phyloP scores from a whole-genome alignment of 2,113 vertebrate genomes.

The Artemisiospiza belli region DNA sequence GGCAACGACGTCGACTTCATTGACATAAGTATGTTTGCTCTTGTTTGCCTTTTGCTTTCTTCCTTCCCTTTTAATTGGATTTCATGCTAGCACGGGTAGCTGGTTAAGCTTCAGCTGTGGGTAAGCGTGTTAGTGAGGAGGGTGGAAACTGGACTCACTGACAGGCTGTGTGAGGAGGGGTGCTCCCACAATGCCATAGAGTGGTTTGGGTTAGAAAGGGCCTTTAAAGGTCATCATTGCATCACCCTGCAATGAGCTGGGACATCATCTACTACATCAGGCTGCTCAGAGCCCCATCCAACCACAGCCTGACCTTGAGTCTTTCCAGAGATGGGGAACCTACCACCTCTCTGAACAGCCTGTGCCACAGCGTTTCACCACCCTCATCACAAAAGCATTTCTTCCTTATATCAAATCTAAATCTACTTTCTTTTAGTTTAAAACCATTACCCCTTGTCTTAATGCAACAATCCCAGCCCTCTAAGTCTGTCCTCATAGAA shows the following conservation, averaged over 20 bases:
- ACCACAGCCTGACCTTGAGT: neutral
- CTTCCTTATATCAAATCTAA: neutral
- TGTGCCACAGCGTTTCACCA: too few species aligned
- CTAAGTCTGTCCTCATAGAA: neutral
- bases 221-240: neutral
- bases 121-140: neutral
- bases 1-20: constrained; percentile 88
- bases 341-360: neutral
- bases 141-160: accelerated
- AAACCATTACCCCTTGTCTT: neutral
- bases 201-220: neutral
- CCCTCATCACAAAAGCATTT: neutral
- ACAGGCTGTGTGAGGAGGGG: neutral
- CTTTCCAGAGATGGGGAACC: neutral
- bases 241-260: neutral
- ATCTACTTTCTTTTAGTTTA: neutral
- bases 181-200: neutral
- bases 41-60: neutral
- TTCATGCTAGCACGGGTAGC: neutral
- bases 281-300: neutral
- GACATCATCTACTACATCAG: neutral
- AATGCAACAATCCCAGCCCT: accelerated
- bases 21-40: constrained; percentile 79
- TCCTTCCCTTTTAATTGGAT: neutral
- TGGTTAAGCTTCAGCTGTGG: neutral